Base-by-base conservation (phyloP, 2,888 invertebrate genomes). In the Corbicula japonica region DNA sequence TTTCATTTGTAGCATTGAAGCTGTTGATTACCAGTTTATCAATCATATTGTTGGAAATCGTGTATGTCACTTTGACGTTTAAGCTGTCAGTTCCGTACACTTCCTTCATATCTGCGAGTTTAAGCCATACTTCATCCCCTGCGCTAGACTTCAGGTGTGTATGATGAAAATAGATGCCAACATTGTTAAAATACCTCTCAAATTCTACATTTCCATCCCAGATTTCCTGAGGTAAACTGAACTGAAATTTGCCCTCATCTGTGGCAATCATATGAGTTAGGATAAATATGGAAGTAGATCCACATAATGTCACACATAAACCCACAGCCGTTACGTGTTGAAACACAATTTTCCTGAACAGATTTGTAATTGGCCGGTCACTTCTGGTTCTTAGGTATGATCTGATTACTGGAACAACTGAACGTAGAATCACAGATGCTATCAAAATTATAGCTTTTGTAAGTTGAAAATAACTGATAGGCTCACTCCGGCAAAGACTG, bases 401-500 rank as follows among this genome's bases (percentile, higher is more conserved):
- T 10, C 78, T 34, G n/a, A 80, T 71, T 8, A 85, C 58, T 4
- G 80, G 80, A n/a, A 74, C 54, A 2, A 80, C 10, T n/a, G 87
- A 78, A 18, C 88, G 77, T 15, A 89, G 41, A 4, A 83, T 26
- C 18, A 86, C 77, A 2, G 87, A 83, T 0, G 83, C 8, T 1
- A 86, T 77, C 5, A 88, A 63, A 8, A 90, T 68, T 28, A 76
- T 48, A 1, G 89, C 88, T 69, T 89, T 90, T 12, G 72, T 70
- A 26, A 90, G 65, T 77, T 89, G 88, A 71, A 87, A 90, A 46
- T 85, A 75, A 48, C 89, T 90, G 74, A 88, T 81, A 10, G 89
- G 87, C 32, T 89, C 89, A 65, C 86, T 88, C 18, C 88, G 86
- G 56, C 90, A 90, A 26, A 79, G n/a, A 12, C 85, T 85, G 38